Conservation (phyloP, 2,113 vertebrate species). For the Grus americana region DNA sequence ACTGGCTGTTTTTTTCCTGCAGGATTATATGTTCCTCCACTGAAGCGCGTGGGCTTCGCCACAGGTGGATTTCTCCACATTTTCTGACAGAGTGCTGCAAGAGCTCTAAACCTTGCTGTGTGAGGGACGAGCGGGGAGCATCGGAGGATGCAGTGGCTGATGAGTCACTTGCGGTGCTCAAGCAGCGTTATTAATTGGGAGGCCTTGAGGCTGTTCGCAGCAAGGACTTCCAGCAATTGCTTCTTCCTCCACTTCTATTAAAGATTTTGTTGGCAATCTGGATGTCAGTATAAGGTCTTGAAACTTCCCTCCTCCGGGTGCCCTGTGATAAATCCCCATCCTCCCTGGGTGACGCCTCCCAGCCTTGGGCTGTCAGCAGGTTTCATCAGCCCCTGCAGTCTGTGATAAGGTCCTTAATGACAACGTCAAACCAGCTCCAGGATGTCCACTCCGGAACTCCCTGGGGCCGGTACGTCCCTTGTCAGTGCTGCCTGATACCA, state of each 20-base stretch:
- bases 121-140: background rate
- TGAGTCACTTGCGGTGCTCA: background rate
- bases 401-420: background rate
- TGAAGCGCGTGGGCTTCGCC: background rate
- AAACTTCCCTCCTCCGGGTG: background rate
- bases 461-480: background rate
- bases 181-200: background rate
- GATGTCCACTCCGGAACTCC: background rate
- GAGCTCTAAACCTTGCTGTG: background rate
- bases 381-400: background rate
- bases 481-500: background rate
- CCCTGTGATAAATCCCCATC: background rate
- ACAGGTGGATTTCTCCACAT: background rate
- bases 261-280: background rate
- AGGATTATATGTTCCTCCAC: background rate
- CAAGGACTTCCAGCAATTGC: background rate
- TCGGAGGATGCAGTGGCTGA: accelerated
- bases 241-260: background rate
- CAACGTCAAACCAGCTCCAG: accelerated
- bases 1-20: background rate
- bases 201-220: background rate
- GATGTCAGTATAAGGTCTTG: background rate
- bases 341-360: background rate
- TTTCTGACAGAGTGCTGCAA: background rate
- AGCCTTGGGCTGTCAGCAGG: background rate